phyloP scores from a whole-genome alignment of 2,888 invertebrate genomes.

The Glyphotaelius pellucidus region DNA sequence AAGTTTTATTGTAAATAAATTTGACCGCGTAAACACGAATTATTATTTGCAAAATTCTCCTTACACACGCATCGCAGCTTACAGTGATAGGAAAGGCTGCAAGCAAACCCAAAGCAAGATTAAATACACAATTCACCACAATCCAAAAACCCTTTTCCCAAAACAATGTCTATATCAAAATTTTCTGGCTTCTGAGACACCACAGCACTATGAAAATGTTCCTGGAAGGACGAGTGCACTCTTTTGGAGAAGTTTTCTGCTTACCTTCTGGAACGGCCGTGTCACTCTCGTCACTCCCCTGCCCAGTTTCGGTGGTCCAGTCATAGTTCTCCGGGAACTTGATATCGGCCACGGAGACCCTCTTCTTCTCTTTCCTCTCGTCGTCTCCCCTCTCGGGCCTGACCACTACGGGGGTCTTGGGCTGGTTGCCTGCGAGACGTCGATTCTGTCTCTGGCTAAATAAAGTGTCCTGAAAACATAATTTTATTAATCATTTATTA shows the following conservation, averaged over 20 bases:
- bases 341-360: not conserved
- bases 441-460: slow-evolving; percentile 27
- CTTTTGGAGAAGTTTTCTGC: not conserved
- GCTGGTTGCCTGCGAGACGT: not conserved
- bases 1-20: no score
- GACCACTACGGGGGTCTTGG: not conserved
- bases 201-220: not conserved
- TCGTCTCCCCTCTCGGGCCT: not conserved
- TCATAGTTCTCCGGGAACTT: not conserved
- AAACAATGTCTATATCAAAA: no score
- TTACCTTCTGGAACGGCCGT: not conserved
- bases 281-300: not conserved
- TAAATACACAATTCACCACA: no score
- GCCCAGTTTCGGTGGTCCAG: not conserved
- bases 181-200: no score
- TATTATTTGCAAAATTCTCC: no score
- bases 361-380: not conserved
- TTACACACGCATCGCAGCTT: no score
- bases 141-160: no score
- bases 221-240: not conserved
- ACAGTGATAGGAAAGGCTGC: no score
- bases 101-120: no score
- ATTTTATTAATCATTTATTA: not conserved
- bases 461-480: slow-evolving; percentile 23
- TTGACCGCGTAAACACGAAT: no score